Evolutionary conservation across 2,888 invertebrate genomes (phyloP), one percentile per base, ranked within the genome.

Genomic region (Diaperis boleti): DNA sequence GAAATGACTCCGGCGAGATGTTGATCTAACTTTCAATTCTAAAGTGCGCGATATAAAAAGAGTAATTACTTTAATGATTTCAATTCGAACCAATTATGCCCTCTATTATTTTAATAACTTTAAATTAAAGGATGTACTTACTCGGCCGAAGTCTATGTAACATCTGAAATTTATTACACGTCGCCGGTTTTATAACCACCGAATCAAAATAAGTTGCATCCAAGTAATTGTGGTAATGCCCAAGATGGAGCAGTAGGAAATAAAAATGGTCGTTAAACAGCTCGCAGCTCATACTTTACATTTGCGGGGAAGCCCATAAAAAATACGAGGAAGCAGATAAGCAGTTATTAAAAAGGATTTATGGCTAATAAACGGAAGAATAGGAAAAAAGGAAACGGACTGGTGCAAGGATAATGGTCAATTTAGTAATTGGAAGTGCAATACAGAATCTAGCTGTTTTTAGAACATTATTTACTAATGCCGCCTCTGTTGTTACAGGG

Each of bases 401-500:
- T 64, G 69, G 39, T 65, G 62, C 54, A 59, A 62, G 65, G 63
- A 68, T 70, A 72, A 71, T 66, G 66, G 69, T 67, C 71, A 70
- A 71, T 72, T 74, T 69, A 65, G 67, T 74, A 74, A 72, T 72
- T 70, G 67, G 60, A 66, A 64, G 62, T 66, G 64, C 68, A 65
- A 68, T 68, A 29, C 45, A 33, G 41, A 37, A 39, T 49, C 13
- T 41, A 17, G 17, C 7, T 39, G 13, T 52, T 55, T 55, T 44
- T 42, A 17, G 39, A 35, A 35, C 33, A 39, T 50, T 47, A 60
- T 64, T 55, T 65, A 65, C 62, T 74, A 73, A 73, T 73, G 86
- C 86, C 86, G 86, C 86, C 86, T 85, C 86, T 86, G 85, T 56
- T 85, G 85, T 86, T 86, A 83, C 86, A 86, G 86, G 86, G 86